Conservation (phyloP, 2,888 invertebrate species). For the Harpagoxenus sublaevis region DNA sequence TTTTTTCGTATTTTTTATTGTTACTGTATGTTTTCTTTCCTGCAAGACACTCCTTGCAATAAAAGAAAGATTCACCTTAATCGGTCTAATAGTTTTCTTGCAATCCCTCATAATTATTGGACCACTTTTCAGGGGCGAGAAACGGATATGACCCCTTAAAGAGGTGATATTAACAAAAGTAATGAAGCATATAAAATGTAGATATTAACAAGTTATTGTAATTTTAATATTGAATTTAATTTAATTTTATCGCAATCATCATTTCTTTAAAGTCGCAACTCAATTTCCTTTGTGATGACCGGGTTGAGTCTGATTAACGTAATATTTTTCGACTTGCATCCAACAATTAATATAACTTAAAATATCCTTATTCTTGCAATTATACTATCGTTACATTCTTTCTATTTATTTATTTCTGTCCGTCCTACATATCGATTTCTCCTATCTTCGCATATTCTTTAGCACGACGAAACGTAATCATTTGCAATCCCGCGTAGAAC, state of each 20-base stretch:
- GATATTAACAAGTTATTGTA: neutral
- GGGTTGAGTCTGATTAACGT: neutral
- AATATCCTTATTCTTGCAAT: neutral
- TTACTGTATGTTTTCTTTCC: too few relatives aligned
- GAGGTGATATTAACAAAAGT: neutral
- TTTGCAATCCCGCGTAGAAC: slow-evolving; percentile 83
- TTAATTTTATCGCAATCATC: neutral
- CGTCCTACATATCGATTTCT: slow-evolving; percentile 35
- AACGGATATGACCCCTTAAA: too few relatives aligned
- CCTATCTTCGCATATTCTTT: slow-evolving; percentile 53
- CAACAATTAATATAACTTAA: neutral
- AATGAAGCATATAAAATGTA: neutral
- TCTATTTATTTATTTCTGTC: slow-evolving; percentile 22
- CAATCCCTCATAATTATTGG: too few relatives aligned
- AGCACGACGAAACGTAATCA: slow-evolving; percentile 79
- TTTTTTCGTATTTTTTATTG: too few relatives aligned
- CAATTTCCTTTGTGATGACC: neutral
- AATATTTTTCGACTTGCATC: neutral
- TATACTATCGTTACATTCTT: neutral
- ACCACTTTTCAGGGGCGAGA: too few relatives aligned
- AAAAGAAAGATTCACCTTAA: too few relatives aligned
- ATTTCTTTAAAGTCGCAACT: neutral
- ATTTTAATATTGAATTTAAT: neutral
- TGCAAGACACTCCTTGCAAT: too few relatives aligned
- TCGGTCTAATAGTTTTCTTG: too few relatives aligned